Evolutionary conservation across 1,140 invertebrate species (phyloP), one percentile per base, ranked within the genome.

Genomic region (Myzus persicae): DNA sequence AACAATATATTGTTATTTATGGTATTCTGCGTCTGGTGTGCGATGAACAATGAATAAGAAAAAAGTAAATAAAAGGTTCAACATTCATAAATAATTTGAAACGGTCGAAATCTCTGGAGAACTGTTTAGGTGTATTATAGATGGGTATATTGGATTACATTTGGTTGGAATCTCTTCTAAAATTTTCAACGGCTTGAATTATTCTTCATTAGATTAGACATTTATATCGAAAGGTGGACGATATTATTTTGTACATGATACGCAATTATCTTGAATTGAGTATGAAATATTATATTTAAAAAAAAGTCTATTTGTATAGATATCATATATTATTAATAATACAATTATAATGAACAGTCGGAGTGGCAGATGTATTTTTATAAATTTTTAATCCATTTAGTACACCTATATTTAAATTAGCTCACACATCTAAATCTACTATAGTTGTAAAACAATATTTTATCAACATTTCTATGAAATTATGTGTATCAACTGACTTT

Each of bases 51-150:
- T n/a, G 59, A 76, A 76, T 20, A n/a, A 76, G 59, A n/a, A n/a
- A 76, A 76, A 76, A 76, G 11, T 76, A 76, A 76, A 76, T 76
- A 76, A 76, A 76, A 76, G 59, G 59, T 76, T 76, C 59, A 76
- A 76, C 14, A 36, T n/a, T 31, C 59, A 76, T 76, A 76, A n/a
- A 76, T 76, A 76, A 76, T 76, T 76, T n/a, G n/a, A n/a, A 76
- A n/a, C 4, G 59, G 59, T n/a, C 18, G 59, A 76, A 76, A 76
- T 36, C 59, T 76, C 59, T n/a, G 14, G 59, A 76, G 59, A 76
- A 76, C 31, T 14, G 59, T 76, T 76, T n/a, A 14, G 59, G 59
- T 76, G 59, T 51, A 51, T 51, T 51, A 51, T 51, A 22, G 20
- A 51, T 51, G 48, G 22, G 48, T 76, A 76, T 76, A 76, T 76